These are phyloP conservation scores for Leucoraja ocellata DNA, from an alignment of 2,797 vertebrate species.

Conservation along the genomic window DNA sequence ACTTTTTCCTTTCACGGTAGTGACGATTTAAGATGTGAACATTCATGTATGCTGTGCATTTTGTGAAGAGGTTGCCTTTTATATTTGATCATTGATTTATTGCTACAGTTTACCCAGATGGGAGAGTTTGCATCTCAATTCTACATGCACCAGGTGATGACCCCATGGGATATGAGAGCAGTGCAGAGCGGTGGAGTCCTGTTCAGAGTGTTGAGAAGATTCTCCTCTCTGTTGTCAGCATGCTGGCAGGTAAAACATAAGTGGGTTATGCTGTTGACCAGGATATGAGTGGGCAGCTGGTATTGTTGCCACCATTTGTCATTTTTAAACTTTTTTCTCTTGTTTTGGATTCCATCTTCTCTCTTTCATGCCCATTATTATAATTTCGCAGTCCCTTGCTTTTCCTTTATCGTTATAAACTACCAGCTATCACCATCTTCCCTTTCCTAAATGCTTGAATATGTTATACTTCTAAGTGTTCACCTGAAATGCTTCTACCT, in stretches of 20 bases:
- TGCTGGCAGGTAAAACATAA: slow-evolving; percentile 75
- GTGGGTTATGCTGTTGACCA: background rate
- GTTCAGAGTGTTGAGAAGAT: slow-evolving; percentile 98
- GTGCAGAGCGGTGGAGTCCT: slow-evolving; percentile 90
- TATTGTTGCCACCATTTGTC: background rate
- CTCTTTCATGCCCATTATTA: no score
- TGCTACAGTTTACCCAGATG: slow-evolving; percentile 83
- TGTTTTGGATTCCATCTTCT: no score
- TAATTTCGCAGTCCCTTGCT: no score
- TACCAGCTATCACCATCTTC: no score
- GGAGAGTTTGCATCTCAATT: slow-evolving; percentile 93
- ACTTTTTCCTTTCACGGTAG: background rate
- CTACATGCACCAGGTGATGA: slow-evolving; percentile 91
- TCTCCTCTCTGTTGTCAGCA: slow-evolving; percentile 85
- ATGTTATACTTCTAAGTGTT: no score
- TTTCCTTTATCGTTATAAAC: no score
- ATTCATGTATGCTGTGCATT: background rate
- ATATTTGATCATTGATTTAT: background rate
- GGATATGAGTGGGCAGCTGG: background rate
- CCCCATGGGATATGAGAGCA: slow-evolving; percentile 98
- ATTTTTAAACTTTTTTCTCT: background rate
- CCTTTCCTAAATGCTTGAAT: no score
- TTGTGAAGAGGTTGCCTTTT: background rate
- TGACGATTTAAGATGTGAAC: background rate
- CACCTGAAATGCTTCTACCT: no score